phyloP scores from a whole-genome alignment of 2,113 vertebrate species.

The Platichthys stellatus region DNA sequence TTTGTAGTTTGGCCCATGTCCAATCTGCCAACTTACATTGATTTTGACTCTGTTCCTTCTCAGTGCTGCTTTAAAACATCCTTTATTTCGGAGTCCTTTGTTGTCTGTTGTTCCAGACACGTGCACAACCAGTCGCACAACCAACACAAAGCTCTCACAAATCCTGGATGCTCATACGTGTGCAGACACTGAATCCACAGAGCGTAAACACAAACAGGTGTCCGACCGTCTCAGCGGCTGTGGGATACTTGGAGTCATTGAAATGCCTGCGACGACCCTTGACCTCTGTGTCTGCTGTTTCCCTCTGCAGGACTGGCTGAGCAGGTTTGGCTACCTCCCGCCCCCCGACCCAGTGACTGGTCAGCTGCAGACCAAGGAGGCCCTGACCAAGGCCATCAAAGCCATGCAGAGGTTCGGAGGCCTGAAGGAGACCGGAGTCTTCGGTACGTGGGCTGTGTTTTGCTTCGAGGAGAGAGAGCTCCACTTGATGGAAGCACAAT shows the following conservation, averaged over 20 bases:
- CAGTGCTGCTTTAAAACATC: background rate
- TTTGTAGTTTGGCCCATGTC: background rate
- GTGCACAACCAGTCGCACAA: too few relatives aligned
- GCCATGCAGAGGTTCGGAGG: constrained; percentile 97
- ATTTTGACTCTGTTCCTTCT: background rate
- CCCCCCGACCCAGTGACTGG: constrained; percentile 87
- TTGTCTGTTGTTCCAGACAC: too few relatives aligned
- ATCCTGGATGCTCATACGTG: background rate
- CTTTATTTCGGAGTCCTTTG: too few relatives aligned
- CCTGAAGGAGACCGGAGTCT: constrained; percentile 88
- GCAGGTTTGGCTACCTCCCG: constrained; percentile 94
- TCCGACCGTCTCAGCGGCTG: constrained; percentile 6
- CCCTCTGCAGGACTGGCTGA: constrained; percentile 92
- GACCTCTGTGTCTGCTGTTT: constrained; percentile 47
- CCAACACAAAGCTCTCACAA: too few relatives aligned
- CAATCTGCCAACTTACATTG: background rate
- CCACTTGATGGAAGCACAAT: background rate
- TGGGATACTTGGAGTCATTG: constrained; percentile 35
- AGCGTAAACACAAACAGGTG: constrained; percentile 25
- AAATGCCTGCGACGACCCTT: constrained; percentile 40
- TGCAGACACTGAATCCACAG: constrained; percentile 6
- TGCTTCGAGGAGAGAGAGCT: background rate
- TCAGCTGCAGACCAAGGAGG: constrained; percentile 91
- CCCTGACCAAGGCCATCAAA: constrained; percentile 90
- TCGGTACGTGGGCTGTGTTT: constrained; percentile 81